phyloP scores from a whole-genome alignment of 2,113 vertebrate species.

The Atrichornis clamosus region DNA sequence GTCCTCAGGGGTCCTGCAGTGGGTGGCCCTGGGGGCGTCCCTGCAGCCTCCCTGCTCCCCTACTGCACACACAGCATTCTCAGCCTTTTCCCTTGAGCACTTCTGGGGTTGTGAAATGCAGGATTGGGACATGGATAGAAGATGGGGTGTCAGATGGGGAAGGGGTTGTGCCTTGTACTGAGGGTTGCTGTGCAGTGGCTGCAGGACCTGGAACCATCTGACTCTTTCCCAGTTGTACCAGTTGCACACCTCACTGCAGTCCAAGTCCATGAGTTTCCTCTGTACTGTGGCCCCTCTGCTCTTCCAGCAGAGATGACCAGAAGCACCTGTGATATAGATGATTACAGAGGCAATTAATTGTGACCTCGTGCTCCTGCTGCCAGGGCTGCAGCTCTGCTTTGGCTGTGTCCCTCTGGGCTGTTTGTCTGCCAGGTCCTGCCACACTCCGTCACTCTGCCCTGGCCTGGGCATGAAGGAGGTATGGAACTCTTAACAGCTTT shows the following conservation, averaged over 20 bases:
- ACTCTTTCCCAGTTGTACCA: background rate
- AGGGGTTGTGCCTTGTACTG: background rate
- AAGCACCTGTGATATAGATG: background rate
- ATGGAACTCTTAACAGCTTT: background rate
- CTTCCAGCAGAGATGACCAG: background rate
- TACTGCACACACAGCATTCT: background rate
- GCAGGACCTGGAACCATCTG: background rate
- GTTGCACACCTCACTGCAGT: background rate
- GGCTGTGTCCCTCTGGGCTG: background rate
- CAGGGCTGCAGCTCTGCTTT: background rate
- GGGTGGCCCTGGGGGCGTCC: background rate
- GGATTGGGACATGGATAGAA: background rate
- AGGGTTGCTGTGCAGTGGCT: background rate
- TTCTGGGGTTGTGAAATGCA: background rate
- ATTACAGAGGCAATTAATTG: background rate
- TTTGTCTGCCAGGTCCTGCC: background rate
- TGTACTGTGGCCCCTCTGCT: background rate
- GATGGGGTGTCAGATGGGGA: background rate
- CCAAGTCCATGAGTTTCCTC: background rate
- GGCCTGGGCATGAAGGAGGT: background rate
- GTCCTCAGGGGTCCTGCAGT: background rate
- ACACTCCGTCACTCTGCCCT: background rate
- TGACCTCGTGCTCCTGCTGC: background rate
- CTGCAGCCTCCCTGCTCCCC: background rate
- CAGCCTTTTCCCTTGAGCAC: background rate